Evolutionary conservation across 2,888 invertebrate species (phyloP), one percentile per base, ranked within the genome.

Genomic region (Balanococcus diminutus): DNA sequence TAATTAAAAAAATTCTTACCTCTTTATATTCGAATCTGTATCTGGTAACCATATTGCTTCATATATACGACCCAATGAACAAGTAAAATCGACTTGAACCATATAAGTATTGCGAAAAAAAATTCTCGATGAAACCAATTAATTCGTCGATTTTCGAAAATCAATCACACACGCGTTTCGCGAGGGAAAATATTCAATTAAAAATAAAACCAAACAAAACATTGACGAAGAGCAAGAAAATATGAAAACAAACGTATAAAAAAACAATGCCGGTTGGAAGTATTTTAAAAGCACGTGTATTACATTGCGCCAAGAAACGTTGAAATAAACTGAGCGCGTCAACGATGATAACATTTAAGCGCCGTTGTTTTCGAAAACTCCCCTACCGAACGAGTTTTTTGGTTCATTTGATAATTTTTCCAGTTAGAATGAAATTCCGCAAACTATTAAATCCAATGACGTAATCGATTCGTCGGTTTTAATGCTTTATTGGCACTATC

Each of bases 11-110:
- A 46, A 51, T 31, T 46, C 82, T 46, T 56, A 82, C 82, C 19
- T 82, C 82, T 82, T 82, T 82, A 32, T 82, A 82, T 31, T 82
- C 82, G 19, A 82, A 82, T 82, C 32, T 82, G 51, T 51, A 82
- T 82, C 82, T 82, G 56, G 82, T 82, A 19, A 82, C 82, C 82
- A 82, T 82, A 14, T 46, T 82, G 82, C 51, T 51, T 32, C 25
- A 25, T 81, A 16, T 36, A 39, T 81, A 46, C 25, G n/a, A 56
- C 25, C n/a, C 25, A 22, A 19, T 82, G 19, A 82, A 56, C 31
- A 11, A 0, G 25, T 56, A 25, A 82, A 82, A 82, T 31, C 31
- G 2, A 8, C 42, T 11, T 19, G 31, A 51, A 82, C 19, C 82
- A 82, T 56, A 81, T 46, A 46, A 6, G 39, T 22, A 31, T 31